phyloP scores from a whole-genome alignment of 2,888 invertebrate species.

The Metellina segmentata region DNA sequence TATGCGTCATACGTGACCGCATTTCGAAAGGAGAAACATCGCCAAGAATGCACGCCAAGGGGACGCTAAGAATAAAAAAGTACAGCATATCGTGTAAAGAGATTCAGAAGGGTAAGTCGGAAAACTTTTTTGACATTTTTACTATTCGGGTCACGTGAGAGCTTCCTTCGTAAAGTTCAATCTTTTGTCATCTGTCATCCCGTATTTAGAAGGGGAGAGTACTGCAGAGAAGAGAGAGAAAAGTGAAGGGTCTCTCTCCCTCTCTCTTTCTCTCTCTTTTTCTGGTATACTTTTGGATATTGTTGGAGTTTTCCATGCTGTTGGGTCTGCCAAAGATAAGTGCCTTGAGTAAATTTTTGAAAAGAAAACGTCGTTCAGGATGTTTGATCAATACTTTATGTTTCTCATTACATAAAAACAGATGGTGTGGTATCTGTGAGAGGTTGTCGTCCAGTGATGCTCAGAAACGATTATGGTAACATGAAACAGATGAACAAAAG shows the following conservation, averaged over 20 bases:
- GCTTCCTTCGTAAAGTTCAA: slow-evolving; percentile 56
- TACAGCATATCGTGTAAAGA: slow-evolving; percentile 9
- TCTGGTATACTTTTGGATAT: not conserved
- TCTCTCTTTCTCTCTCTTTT: not conserved
- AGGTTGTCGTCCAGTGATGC: too few relatives aligned
- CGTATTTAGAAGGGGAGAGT: slow-evolving; percentile 26
- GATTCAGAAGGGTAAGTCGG: slow-evolving; percentile 10
- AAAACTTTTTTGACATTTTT: slow-evolving; percentile 31
- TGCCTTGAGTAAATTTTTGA: too few relatives aligned
- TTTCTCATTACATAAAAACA: too few relatives aligned
- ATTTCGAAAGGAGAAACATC: not conserved
- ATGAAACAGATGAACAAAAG: too few relatives aligned
- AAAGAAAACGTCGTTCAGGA: too few relatives aligned
- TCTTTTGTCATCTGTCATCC: slow-evolving; percentile 66
- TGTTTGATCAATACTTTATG: too few relatives aligned
- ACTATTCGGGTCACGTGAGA: slow-evolving; percentile 49
- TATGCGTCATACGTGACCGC: slow-evolving; percentile 19
- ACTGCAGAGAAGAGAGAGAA: not conserved
- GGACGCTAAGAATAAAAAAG: not conserved
- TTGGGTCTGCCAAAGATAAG: not conserved
- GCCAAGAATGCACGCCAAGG: not conserved
- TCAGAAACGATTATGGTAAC: too few relatives aligned
- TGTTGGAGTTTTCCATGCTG: not conserved
- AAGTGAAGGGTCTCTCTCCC: not conserved
- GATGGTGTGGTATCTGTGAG: too few relatives aligned